Evolutionary conservation across 2,888 invertebrate species (phyloP).

Genomic region (Hoplodrina blanda): DNA sequence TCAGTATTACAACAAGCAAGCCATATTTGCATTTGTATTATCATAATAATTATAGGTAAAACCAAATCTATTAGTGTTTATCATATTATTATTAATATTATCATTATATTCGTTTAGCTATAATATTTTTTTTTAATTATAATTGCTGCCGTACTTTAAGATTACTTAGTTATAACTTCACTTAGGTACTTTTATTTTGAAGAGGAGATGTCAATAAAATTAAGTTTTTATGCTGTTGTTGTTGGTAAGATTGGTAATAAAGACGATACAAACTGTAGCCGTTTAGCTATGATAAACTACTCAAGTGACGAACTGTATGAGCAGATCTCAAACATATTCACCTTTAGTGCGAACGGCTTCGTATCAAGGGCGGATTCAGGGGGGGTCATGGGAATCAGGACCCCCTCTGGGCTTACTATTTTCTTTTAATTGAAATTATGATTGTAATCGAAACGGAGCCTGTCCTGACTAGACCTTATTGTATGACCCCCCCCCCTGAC

Average conservation of each 20-base stretch:
- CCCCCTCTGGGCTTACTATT: too few species aligned
- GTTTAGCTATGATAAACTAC: neutral
- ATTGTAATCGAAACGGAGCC: too few species aligned
- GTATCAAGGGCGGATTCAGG: too few species aligned
- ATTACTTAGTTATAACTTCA: neutral
- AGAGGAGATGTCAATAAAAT: neutral
- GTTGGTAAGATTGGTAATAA: neutral
- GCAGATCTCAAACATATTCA: neutral
- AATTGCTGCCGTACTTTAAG: slow-evolving; percentile 2
- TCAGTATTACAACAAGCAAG: slow-evolving; percentile 36
- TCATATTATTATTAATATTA: slow-evolving; percentile 1
- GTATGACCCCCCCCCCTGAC: too few species aligned
- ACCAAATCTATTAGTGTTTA: slow-evolving; percentile 6
- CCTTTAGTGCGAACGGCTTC: neutral
- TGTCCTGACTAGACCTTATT: too few species aligned
- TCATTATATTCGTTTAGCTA: slow-evolving; percentile 3
- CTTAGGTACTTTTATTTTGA: neutral
- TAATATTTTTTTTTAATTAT: neutral
- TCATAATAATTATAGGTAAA: slow-evolving; percentile 9
- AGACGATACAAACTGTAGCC: neutral
- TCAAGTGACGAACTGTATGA: neutral
- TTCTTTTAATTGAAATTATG: too few species aligned
- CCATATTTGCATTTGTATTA: slow-evolving; percentile 31
- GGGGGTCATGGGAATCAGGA: too few species aligned
- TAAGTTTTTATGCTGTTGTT: neutral